Evolutionary conservation across 2,113 vertebrate genomes (phyloP), one percentile per base, ranked within the genome.

Genomic region (Ibidorhyncha struthersii): DNA sequence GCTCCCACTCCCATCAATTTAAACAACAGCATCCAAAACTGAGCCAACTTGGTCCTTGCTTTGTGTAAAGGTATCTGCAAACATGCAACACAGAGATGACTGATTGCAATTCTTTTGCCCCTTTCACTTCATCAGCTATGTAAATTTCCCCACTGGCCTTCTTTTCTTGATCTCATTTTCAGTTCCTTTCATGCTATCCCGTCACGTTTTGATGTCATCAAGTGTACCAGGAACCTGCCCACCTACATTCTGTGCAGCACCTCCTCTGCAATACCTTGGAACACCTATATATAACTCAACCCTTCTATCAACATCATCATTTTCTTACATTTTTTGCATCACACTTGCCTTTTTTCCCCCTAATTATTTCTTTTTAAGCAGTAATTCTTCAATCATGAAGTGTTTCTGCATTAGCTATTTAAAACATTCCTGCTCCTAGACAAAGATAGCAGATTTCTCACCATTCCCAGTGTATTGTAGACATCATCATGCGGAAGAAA

Each of bases 21-120:
- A 56, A 76, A 69, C 38, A 52, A 3, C 29, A 61, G 52, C 71
- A 90, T 7, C 27, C 53, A 43, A 52, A 61, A 41, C 7, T 16
- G 27, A 76, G 43, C 14, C 43, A 61, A n/a, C 32, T 38, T 1
- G 8, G 36, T 16, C 13, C 41, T 78, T 17, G 4, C 36, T 95
- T 62, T 38, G 30, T 30, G 4, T 25, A n/a, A 74, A 32, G 29
- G 15, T 19, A 38, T 25, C 61, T 67, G 18, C 50, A 59, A 67
- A 79, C 3, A 25, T 1, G 6, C 20, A 23, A 27, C 29, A 30
- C 0, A 32, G 11, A 55, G 9, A 40, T 6, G 23, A 43, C 40
- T 6, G 22, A 67, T 0, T 56, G 45, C 32, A 62, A 30, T 1
- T 38, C 32, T 41, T 83, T 41, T 89, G 49, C 15, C 59, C 38